Base-by-base conservation (phyloP, 2,113 vertebrate genomes). In the Stigmatopora nigra region DNA sequence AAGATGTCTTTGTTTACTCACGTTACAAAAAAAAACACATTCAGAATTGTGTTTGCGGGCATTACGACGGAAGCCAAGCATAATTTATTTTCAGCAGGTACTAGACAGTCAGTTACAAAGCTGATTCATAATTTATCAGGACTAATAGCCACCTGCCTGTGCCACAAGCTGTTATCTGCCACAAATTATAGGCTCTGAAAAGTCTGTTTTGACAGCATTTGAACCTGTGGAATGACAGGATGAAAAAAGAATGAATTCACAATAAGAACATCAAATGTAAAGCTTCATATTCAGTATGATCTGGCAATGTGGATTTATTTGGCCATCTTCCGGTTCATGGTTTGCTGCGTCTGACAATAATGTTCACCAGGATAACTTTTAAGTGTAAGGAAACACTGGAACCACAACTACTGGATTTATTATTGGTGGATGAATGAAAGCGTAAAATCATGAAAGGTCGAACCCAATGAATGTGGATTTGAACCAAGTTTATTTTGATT, bases 71-170 rank as follows among this genome's bases (percentile, higher is more conserved):
- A 55, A 75, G 36, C 52, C 59, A 66, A 65, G 63, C 69, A 74
- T 69, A 65, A 84, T 83, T 79, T 70, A 81, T 81, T 80, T 80
- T 61, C 44, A 62, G 63, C 25, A 63, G 73, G 70, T 74, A 72
- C 81, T 68, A 81, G 77, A 72, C 70, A 79, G 75, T 63, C 45
- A 72, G 63, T 79, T 72, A 76, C 78, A 81, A 83, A 84, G 45
- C 68, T 51, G 79, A 82, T 85, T 81, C 82, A 87, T 88, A 85
- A 86, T 87, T 76, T 77, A 86, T 82, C 61, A 81, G 81, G 70
- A 72, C 76, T 87, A 87, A 87, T 84, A 80, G 77, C 78, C 77
- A 86, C 84, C 81, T 86, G 85, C 75, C 76, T 79, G 60, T 60
- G 61, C 78, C 61, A 69, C 71, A 64, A 35, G 69, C 80, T 81